Percentiles rank a stretch among this genome's conserved stretches.
These are phyloP conservation scores for Nipponia nippon DNA, from an alignment of 2,113 vertebrate species.

Conservation along the genomic window DNA sequence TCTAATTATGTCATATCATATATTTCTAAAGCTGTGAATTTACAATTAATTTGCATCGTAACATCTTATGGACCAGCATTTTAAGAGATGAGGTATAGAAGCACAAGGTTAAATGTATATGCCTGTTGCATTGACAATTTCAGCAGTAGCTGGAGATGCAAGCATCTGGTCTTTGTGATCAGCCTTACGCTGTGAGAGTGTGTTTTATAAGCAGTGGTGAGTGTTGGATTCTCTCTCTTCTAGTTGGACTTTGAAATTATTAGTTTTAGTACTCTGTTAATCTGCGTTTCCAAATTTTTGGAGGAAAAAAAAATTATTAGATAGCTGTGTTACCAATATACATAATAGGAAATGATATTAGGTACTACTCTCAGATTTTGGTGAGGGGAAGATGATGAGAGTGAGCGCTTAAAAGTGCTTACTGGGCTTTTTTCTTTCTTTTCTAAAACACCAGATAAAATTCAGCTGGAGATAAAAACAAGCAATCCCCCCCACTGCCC, in stretches of 20 bases:
- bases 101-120: background rate
- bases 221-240: background rate
- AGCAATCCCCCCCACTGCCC: accelerated
- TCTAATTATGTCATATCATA: background rate
- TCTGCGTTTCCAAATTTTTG: background rate
- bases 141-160: background rate
- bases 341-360: background rate
- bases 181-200: background rate
- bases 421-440: background rate
- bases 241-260: background rate
- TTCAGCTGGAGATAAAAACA: background rate
- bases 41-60: background rate
- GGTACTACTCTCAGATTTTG: background rate
- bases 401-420: background rate
- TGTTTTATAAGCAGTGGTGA: background rate
- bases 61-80: background rate
- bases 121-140: background rate
- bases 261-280: background rate
- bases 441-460: background rate
- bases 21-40: background rate
- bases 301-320: background rate
- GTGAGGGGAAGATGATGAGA: background rate
- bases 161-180: background rate
- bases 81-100: background rate
- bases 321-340: background rate